phyloP scores from a whole-genome alignment of 2,888 invertebrate genomes.

The Diarsia brunnea region DNA sequence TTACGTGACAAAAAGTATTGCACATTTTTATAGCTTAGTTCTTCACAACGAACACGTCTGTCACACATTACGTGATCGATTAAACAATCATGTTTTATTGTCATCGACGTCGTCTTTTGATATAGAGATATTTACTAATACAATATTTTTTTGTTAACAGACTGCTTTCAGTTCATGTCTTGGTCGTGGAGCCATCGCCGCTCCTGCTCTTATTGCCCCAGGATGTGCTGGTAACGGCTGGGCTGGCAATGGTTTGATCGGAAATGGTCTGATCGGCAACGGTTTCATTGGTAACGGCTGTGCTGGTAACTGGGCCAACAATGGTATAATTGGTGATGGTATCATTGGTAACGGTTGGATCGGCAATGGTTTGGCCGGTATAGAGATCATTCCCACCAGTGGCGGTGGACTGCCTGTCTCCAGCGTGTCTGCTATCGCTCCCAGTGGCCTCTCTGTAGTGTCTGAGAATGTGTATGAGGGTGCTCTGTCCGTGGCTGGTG shows the following conservation, averaged over 20 bases:
- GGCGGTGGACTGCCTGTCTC: conserved; percentile 17
- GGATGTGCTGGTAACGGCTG: not conserved
- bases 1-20: too few species aligned
- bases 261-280: not conserved
- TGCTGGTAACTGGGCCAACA: conserved; percentile 4
- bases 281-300: not conserved
- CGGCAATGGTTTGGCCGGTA: not conserved
- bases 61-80: too few species aligned
- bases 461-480: conserved; percentile 60
- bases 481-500: conserved; percentile 71
- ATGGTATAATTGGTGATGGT: not conserved
- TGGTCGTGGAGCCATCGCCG: not conserved
- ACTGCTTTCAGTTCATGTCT: not conserved
- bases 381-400: conserved; percentile 13
- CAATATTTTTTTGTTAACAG: not conserved
- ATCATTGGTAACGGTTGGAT: conserved; percentile 11
- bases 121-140: not conserved
- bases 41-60: too few species aligned
- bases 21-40: too few species aligned
- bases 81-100: too few species aligned
- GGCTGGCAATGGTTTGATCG: not conserved
- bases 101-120: too few species aligned
- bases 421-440: conserved; percentile 5
- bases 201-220: not conserved
- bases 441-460: conserved; percentile 5